Conservation (phyloP, 2,888 invertebrate species). For the Apomyelois bistriatella region DNA sequence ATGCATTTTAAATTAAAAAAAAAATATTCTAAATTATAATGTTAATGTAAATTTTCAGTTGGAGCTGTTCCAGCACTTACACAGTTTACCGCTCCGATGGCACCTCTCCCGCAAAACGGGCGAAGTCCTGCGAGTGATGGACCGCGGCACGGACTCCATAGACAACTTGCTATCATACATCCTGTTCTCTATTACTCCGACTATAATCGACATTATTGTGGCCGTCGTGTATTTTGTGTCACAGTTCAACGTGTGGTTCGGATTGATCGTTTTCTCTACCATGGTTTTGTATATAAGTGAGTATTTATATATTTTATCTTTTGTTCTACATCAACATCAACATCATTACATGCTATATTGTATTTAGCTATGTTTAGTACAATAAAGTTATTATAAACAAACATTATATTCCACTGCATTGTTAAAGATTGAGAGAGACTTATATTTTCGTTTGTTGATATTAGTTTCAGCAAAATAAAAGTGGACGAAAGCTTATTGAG, state of each 20-base stretch:
- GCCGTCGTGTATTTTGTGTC: slow-evolving; percentile 94
- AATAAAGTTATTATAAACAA: too few species aligned
- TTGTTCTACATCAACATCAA: too few species aligned
- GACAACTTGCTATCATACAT: slow-evolving; percentile 95
- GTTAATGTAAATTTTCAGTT: slow-evolving; percentile 74
- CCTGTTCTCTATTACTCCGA: slow-evolving; percentile 95
- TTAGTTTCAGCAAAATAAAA: too few species aligned
- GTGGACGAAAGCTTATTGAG: too few species aligned
- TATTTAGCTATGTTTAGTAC: too few species aligned
- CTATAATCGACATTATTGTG: slow-evolving; percentile 93
- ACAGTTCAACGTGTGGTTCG: slow-evolving; percentile 96
- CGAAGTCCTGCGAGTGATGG: slow-evolving; percentile 97
- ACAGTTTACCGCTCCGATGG: slow-evolving; percentile 95
- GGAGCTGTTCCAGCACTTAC: slow-evolving; percentile 92
- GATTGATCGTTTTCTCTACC: slow-evolving; percentile 94
- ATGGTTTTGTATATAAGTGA: slow-evolving; percentile 96
- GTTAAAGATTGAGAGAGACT: too few species aligned
- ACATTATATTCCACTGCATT: too few species aligned
- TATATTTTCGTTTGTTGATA: too few species aligned
- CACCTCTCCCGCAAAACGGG: slow-evolving; percentile 97
- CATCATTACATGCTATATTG: too few species aligned
- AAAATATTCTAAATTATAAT: too few species aligned
- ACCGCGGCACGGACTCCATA: slow-evolving; percentile 97
- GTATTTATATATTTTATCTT: slow-evolving; percentile 45
- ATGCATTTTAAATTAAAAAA: too few species aligned